Evolutionary conservation across 2,888 invertebrate species (phyloP), one percentile per base, ranked within the genome.

Genomic region (Campoletis raptor): DNA sequence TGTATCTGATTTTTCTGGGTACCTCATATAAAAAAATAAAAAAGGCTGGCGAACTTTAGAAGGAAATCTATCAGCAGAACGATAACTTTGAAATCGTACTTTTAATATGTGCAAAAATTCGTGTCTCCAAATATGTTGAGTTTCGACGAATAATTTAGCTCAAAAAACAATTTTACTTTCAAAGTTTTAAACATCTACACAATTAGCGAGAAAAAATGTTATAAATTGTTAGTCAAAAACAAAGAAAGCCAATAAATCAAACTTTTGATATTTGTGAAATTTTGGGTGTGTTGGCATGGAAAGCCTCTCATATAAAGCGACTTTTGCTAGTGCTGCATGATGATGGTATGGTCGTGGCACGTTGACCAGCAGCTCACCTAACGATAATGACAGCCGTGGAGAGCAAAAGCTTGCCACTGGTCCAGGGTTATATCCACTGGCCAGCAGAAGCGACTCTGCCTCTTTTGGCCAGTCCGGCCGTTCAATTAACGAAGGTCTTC

Each of bases 401-500:
- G 85, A 78, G 84, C 79, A 40, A 67, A 78, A 69, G 70, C 61
- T 77, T 48, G 66, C 80, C 76, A 80, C 76, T 76, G 79, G 80
- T 83, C 82, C 66, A 72, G 61, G 36, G 45, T 69, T 82, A 74
- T 82, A 82, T 82, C 73, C 37, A 73, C 78, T 72, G 36, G 48
- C 48, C 72, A 77, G 69, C 67, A 69, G 61, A 40, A 61, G 30
- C 61, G 69, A 69, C 81, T 77, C 79, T 77, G 72, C 61, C 81
- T 54, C 69, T 67, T 52, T 78, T 82, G 81, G 76, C 64, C 80
- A 78, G 81, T 37, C 72, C 83, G 48, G 86, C 81, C 83, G 85
- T 85, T 87, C 85, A 88, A 88, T 88, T 87, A 87, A 85, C 88
- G 85, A 83, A 87, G 83, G 85, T 85, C 88, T 88, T 85, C 85